These are phyloP conservation scores for Brachionus rubens DNA, from an alignment of 1,140 invertebrate genomes.

Conservation along the genomic window DNA sequence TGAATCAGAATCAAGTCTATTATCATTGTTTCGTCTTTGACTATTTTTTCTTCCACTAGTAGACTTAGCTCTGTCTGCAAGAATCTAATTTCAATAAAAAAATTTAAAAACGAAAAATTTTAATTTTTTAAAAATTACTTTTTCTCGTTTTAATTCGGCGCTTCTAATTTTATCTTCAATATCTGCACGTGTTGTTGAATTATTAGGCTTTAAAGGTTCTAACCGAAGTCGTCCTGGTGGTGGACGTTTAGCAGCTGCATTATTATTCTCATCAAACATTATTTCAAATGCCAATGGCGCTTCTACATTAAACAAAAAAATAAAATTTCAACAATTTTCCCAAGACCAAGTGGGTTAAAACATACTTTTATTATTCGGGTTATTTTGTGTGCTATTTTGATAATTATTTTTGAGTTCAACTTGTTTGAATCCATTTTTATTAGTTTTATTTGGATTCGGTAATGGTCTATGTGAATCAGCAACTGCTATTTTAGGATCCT, in stretches of 20 bases:
- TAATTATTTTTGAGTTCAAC: slow-evolving; percentile 26
- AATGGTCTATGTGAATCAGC: slow-evolving; percentile 14
- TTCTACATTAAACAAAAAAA: background rate
- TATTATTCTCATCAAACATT: slow-evolving; percentile 22
- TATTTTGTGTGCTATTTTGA: background rate
- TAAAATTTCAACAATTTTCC: background rate
- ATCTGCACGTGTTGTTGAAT: background rate
- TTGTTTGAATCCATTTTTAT: slow-evolving; percentile 42
- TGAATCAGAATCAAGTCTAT: slow-evolving; percentile 13
- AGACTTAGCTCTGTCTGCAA: slow-evolving; percentile 40
- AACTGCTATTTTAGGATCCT: slow-evolving; percentile 40
- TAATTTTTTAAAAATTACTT: background rate
- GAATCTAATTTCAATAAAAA: slow-evolving; percentile 31
- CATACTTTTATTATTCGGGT: background rate
- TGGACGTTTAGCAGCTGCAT: background rate
- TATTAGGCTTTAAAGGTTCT: slow-evolving; percentile 30
- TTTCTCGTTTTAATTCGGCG: slow-evolving; percentile 42
- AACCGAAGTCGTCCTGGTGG: slow-evolving; percentile 41
- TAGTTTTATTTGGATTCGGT: background rate
- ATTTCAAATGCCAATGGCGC: slow-evolving; percentile 41
- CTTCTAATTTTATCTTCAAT: slow-evolving; percentile 37
- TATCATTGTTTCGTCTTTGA: slow-evolving; percentile 2
- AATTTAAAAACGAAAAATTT: background rate
- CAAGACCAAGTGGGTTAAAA: background rate
- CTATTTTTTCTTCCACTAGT: slow-evolving; percentile 14